phyloP scores from a whole-genome alignment of 2,113 vertebrate species.

The Pan paniscus region DNA sequence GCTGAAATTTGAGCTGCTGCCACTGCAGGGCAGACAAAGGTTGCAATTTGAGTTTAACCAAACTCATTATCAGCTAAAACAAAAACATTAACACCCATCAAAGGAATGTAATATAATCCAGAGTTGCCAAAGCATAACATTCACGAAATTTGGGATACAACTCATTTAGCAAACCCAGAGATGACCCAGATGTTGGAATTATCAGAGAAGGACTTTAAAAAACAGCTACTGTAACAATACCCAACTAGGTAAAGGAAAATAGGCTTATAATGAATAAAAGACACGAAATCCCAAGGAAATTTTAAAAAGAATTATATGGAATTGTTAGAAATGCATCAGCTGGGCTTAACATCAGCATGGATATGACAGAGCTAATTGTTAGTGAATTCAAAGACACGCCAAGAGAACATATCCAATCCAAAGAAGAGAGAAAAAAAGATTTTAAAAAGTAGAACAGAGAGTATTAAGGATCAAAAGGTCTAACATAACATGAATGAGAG shows the following conservation, averaged over 20 bases:
- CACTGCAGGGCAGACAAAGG: not conserved
- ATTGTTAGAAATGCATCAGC: not conserved
- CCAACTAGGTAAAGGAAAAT: not conserved
- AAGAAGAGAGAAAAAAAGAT: not conserved
- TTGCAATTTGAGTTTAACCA: not conserved
- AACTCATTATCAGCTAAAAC: not conserved
- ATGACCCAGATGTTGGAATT: too few relatives aligned
- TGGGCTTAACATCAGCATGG: not conserved
- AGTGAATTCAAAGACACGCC: not conserved
- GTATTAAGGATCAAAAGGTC: not conserved
- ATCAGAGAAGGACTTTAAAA: not conserved
- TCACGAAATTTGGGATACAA: not conserved
- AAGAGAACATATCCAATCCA: accelerated
- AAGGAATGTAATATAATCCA: not conserved
- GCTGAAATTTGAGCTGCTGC: not conserved
- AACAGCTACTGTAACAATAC: not conserved
- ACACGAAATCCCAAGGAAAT: not conserved
- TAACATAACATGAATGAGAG: not conserved
- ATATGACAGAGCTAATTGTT: not conserved
- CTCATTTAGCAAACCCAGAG: too few relatives aligned
- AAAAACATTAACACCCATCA: not conserved
- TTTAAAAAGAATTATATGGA: not conserved
- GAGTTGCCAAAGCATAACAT: not conserved
- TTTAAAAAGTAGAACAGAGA: not conserved
- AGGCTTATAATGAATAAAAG: not conserved